Evolutionary conservation across 2,888 invertebrate species (phyloP), one percentile per base, ranked within the genome.

Genomic region (Agrochola lychnidis): DNA sequence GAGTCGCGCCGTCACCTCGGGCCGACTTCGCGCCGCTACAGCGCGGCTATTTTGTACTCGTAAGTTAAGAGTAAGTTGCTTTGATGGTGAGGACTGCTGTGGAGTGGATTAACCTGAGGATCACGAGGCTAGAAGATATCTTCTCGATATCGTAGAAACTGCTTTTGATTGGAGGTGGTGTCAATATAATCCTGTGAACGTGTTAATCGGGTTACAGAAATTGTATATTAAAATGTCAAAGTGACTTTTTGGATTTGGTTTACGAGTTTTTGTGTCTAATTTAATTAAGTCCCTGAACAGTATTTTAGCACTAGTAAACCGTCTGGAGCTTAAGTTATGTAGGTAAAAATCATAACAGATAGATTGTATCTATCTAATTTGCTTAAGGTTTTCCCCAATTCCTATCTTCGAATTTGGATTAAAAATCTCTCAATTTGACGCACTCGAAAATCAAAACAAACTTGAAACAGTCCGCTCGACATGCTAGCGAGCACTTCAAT

Each of bases 1-100:
- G 96, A 96, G 96, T 90, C 94, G 94, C 92, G 95, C 96, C 96
- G 96, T 96, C 96, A 96, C 95, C 94, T 95, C 95, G 93, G 94
- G 93, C 94, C 94, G 94, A 91, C 93, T 91, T 90, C 88, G 93
- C 93, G 92, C 91, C 91, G 92, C 92, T 93, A 90, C 90, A 91
- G 90, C 89, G 90, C 89, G 89, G 91, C 89, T 88, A 90, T 92
- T 82, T 85, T 88, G 89, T n/a, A n/a, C n/a, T n/a, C n/a, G n/a
- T 85, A 88, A 86, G 79, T 85, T 80, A 78, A 73, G 70, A 82
- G 75, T 72, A 73, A 81, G 77, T 74, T 45, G 56, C 62, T 51
- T 82, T 70, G 51, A 40, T 25, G n/a, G 61, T 45, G 40, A 36
- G 64, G 59, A 73, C 62, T 70, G 73, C 62, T 67, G 79, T 22